A percentile compares a stretch with the other conserved stretches of the same genome.
phyloP scores from a whole-genome alignment of 2,797 vertebrate genomes.

The Pseudocheirus occidentalis region DNA sequence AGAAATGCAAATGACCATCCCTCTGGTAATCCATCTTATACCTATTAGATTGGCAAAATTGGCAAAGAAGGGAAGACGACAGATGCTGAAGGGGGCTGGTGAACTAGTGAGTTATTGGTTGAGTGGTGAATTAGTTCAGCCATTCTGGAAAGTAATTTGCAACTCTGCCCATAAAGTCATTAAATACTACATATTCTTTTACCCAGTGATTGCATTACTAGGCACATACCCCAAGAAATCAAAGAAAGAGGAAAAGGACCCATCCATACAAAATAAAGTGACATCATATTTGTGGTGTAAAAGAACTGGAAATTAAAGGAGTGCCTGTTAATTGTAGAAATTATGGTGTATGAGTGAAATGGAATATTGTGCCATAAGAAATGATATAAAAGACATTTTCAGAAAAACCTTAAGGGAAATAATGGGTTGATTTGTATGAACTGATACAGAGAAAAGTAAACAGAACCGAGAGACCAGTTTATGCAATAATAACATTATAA shows the following conservation, averaged over 20 bases:
- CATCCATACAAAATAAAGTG: not conserved
- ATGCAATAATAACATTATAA: not conserved
- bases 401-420: not conserved
- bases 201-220: not conserved
- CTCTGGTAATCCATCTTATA: not conserved
- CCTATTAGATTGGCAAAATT: no score
- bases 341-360: not conserved
- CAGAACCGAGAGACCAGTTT: not conserved
- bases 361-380: not conserved
- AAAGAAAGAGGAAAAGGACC: not conserved
- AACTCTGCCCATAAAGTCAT: not conserved
- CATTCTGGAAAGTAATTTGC: not conserved
- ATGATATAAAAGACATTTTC: not conserved
- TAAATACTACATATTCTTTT: not conserved
- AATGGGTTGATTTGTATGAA: not conserved
- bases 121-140: not conserved
- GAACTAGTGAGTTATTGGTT: not conserved
- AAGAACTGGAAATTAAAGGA: not conserved
- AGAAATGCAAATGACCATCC: not conserved
- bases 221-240: not conserved
- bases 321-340: not conserved
- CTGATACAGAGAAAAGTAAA: not conserved
- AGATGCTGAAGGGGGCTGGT: no score
- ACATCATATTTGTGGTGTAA: not conserved
- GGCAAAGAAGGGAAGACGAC: not conserved